Conservation (phyloP, 2,888 invertebrate genomes). For the Catocala fraxini region DNA sequence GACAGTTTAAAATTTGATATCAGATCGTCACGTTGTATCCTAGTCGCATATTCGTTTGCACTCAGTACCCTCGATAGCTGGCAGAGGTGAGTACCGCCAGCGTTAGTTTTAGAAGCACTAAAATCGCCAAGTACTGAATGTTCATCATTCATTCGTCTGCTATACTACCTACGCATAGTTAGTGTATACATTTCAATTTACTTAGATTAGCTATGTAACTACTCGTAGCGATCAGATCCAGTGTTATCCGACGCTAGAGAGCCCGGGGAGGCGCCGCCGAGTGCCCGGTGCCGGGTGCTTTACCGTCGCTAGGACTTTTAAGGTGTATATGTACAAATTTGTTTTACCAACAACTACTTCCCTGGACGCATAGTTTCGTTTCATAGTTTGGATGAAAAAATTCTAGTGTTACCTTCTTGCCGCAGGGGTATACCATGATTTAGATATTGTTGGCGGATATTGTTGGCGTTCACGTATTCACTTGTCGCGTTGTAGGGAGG, state of each 20-base stretch:
- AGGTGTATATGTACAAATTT: constrained; percentile 83
- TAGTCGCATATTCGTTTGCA: not conserved
- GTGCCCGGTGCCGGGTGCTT: constrained; percentile 21
- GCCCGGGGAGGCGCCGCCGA: constrained; percentile 7
- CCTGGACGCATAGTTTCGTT: constrained; percentile 70
- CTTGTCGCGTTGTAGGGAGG: constrained; percentile 53
- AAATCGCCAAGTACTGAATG: constrained; percentile 74
- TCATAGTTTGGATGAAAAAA: constrained; percentile 80
- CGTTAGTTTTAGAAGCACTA: constrained; percentile 74
- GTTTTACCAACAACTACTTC: constrained; percentile 74
- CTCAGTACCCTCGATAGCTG: constrained; percentile 16
- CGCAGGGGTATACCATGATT: constrained; percentile 85
- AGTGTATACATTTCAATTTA: constrained; percentile 78
- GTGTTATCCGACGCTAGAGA: constrained; percentile 36
- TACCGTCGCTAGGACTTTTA: constrained; percentile 50
- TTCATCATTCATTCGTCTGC: constrained; percentile 71
- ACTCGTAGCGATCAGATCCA: constrained; percentile 62
- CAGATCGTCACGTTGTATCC: not conserved
- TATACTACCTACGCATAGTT: constrained; percentile 75
- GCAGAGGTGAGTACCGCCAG: constrained; percentile 49
- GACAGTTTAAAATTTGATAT: not conserved
- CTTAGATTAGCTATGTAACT: constrained; percentile 77
- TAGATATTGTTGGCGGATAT: constrained; percentile 79
- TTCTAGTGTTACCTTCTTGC: constrained; percentile 79
- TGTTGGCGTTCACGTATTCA: constrained; percentile 74